Conservation (phyloP, 2,797 vertebrate genomes). For the Crenichthys baileyi region DNA sequence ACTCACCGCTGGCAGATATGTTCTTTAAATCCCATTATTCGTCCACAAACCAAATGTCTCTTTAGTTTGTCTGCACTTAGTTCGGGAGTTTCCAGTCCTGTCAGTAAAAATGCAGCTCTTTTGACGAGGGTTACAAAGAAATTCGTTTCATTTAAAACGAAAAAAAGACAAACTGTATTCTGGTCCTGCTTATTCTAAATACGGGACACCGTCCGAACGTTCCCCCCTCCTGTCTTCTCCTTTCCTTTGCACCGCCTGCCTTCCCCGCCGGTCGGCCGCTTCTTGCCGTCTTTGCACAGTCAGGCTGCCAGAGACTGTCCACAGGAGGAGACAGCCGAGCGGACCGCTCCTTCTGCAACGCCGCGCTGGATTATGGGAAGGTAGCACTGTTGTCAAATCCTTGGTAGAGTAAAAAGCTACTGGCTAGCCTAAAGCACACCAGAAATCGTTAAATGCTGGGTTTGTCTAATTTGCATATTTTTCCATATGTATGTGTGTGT, state of each 20-base stretch:
- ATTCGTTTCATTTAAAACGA: conserved; percentile 51
- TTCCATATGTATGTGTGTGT: not conserved
- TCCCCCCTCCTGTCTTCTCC: conserved; percentile 55
- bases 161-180: conserved; percentile 40
- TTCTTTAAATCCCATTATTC: conserved; percentile 76
- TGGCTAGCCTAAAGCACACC: not conserved
- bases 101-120: conserved; percentile 40
- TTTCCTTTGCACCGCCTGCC: conserved; percentile 56
- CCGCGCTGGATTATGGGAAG: conserved; percentile 68
- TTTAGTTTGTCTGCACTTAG: conserved; percentile 52
- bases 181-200: conserved; percentile 66
- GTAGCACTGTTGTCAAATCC: not conserved
- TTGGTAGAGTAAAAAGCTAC: too few species aligned
- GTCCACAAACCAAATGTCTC: conserved; percentile 51
- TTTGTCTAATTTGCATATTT: not conserved
- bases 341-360: conserved; percentile 3
- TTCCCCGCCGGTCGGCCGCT: conserved; percentile 74
- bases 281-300: conserved; percentile 67
- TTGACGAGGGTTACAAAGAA: conserved; percentile 54
- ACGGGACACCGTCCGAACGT: conserved; percentile 68
- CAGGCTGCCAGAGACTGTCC: conserved; percentile 55
- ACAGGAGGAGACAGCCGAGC: conserved; percentile 1
- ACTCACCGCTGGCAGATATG: conserved; percentile 53
- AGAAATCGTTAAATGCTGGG: not conserved
- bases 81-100: conserved; percentile 32